Evolutionary conservation across 2,888 invertebrate genomes (phyloP), one percentile per base, ranked within the genome.

Genomic region (Eurytoma adleriae): DNA sequence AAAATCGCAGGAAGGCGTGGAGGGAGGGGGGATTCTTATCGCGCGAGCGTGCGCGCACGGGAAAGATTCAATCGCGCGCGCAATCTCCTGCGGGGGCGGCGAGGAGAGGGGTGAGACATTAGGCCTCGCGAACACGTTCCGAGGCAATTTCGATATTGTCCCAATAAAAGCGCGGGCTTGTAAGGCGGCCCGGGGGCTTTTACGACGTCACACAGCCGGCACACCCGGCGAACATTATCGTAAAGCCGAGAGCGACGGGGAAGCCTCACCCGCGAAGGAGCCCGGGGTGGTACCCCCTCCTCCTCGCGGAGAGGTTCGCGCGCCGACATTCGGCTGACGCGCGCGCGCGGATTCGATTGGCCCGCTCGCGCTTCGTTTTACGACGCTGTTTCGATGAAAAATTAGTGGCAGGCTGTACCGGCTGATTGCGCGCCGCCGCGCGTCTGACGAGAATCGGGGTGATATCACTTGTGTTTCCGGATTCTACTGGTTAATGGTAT

Each of bases 151-250:
- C 83, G 83, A 78, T 83, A 86, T 84, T 83, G 84, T 83, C 72
- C 83, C 82, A 79, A 84, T 85, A 85, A 85, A 83, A 80, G 83
- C 54, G 24, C 79, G 70, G 27, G 30, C 20, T 70, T 69, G 62
- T 82, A 78, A 73, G 79, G 80, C 82, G 82, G 82, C 12, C 3
- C 48, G 12, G 92, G 92, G 91, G 92, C 77, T 75, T 82, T 82
- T 82, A 89, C 84, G 91, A 92, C 52, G 59, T 69, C 70, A 70
- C 74, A 74, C 70, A 56, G 66, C 24, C 50, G 61, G 48, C 57
- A 16, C 59, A 66, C 5, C 24, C 48, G 24, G 61, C 56, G 70
- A 71, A 30, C 79, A 71, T 79, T 79, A 79, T 71, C 79, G 79
- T 79, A 79, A 79, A 79, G 56, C 66, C 30, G 50, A 14, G 40